phyloP scores from a whole-genome alignment of 2,113 vertebrate genomes.

The Cyanocitta stelleri region DNA sequence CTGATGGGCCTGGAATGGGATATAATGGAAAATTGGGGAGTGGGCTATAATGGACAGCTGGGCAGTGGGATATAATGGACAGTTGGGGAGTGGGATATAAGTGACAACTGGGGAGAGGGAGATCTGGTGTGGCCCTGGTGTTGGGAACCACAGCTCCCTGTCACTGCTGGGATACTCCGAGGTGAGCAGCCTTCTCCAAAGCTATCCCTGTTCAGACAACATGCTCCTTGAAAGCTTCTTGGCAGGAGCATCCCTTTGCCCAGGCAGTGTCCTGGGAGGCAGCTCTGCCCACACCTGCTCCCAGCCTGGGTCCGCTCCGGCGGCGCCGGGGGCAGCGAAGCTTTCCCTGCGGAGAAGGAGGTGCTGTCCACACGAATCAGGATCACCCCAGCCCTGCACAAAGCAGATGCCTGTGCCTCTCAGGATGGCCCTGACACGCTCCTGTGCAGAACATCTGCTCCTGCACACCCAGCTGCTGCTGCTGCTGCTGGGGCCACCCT shows the following conservation, averaged over 20 bases:
- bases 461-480: neutral
- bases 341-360: neutral
- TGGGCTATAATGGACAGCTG: rapidly evolving
- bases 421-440: neutral
- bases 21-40: neutral
- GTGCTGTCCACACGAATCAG: neutral
- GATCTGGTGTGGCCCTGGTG: too few species aligned
- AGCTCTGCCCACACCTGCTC: neutral
- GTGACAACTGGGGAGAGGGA: neutral
- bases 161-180: rapidly evolving
- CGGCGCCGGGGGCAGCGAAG: rapidly evolving
- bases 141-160: neutral
- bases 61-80: rapidly evolving
- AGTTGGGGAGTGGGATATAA: rapidly evolving
- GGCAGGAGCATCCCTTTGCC: neutral
- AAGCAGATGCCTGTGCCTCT: neutral
- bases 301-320: neutral
- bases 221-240: neutral
- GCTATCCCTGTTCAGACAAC: neutral
- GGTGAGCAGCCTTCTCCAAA: neutral
- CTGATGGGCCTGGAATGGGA: neutral
- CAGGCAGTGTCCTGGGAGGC: neutral
- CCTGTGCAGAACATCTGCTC: constrained; percentile 32
- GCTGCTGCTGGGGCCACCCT: neutral
- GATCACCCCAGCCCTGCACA: neutral